phyloP scores from a whole-genome alignment of 1,140 invertebrate species.

The Megalonaias nervosa region DNA sequence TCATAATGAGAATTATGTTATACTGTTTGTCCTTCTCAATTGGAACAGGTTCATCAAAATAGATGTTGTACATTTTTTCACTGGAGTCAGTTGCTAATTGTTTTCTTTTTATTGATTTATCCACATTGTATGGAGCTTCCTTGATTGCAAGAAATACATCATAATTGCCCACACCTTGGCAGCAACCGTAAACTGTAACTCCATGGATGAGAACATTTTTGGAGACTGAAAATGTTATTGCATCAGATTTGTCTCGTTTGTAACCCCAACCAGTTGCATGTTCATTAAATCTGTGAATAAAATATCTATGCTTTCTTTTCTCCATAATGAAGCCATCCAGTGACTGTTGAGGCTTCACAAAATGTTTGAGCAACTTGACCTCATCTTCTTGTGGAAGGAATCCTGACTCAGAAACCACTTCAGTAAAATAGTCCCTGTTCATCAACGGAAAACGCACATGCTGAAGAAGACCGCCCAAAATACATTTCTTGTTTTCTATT shows the following conservation, averaged over 20 bases:
- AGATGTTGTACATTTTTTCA: constrained; percentile 26
- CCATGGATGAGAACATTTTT: constrained; percentile 16
- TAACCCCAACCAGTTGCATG: constrained; percentile 22
- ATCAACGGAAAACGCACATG: constrained; percentile 44
- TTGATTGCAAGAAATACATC: neutral
- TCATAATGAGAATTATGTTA: neutral
- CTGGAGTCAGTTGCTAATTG: constrained; percentile 9
- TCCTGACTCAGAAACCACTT: neutral
- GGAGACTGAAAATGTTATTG: constrained; percentile 15
- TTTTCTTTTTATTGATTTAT: neutral
- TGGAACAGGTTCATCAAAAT: constrained; percentile 4
- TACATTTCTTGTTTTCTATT: constrained; percentile 19
- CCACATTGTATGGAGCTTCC: constrained; percentile 10
- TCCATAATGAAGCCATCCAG: neutral
- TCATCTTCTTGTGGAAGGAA: constrained; percentile 11
- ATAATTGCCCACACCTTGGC: constrained; percentile 3
- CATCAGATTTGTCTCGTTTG: constrained; percentile 28
- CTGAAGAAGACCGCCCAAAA: constrained; percentile 25
- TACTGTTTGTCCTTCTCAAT: constrained; percentile 11
- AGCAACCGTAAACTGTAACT: constrained; percentile 18
- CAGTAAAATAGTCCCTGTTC: constrained; percentile 26
- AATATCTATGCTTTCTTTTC: neutral
- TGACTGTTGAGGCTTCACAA: neutral
- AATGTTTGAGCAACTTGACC: constrained; percentile 8
- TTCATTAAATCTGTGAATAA: constrained; percentile 5